Evolutionary conservation across 2,113 vertebrate species (phyloP).

Genomic region (Hepsetus odoe): DNA sequence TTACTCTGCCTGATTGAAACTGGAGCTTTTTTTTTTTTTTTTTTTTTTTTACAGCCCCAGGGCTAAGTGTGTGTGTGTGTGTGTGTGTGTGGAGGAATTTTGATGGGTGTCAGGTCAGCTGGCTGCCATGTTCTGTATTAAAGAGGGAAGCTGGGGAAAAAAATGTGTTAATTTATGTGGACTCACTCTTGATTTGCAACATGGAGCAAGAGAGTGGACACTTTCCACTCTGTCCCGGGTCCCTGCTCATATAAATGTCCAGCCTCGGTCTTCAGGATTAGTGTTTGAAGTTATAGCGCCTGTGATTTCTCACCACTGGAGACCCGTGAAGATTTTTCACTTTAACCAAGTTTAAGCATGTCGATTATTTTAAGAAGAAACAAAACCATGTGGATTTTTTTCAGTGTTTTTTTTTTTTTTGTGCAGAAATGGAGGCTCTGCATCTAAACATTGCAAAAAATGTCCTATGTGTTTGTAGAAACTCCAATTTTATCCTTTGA

Average conservation of each 20-base stretch:
- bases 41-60: slow-evolving; percentile 39
- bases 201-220: neutral
- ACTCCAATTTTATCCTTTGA: too few relatives aligned
- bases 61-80: neutral
- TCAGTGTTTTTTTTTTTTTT: too few relatives aligned
- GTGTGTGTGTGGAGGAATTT: neutral
- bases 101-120: neutral
- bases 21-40: too few relatives aligned
- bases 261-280: neutral
- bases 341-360: neutral
- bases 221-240: neutral
- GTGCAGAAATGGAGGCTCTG: too few relatives aligned
- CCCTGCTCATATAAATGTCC: neutral
- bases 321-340: neutral
- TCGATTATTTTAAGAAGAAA: neutral
- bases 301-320: neutral
- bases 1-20: slow-evolving; percentile 49
- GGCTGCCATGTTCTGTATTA: neutral
- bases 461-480: too few relatives aligned
- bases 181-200: neutral
- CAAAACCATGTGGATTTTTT: too few relatives aligned
- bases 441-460: too few relatives aligned
- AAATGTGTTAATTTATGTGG: neutral
- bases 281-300: neutral
- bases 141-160: neutral